Evolutionary conservation across 2,113 vertebrate species (phyloP).

Genomic region (Ardeotis arabs): DNA sequence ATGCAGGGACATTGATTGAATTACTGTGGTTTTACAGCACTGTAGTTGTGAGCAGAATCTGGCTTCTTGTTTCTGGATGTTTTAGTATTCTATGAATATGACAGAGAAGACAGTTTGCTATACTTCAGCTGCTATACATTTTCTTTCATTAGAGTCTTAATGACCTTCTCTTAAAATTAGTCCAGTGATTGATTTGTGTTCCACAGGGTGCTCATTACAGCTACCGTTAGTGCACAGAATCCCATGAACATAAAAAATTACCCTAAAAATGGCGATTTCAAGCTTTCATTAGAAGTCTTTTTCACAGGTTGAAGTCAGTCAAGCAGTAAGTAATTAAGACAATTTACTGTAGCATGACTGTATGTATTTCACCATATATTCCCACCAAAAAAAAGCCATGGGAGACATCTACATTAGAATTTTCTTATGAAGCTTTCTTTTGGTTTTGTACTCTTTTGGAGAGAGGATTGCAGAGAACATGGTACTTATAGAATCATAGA

Average conservation of each 20-base stretch:
- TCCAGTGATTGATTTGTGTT: constrained; percentile 33
- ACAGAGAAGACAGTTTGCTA: neutral
- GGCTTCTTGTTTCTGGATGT: neutral
- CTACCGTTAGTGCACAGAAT: neutral
- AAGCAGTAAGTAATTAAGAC: constrained; percentile 20
- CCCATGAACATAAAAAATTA: constrained; percentile 29
- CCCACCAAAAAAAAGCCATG: neutral
- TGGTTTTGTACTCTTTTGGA: neutral
- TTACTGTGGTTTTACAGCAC: neutral
- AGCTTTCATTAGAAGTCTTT: constrained; percentile 22
- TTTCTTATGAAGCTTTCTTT: neutral
- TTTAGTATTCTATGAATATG: neutral
- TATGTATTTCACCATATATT: neutral
- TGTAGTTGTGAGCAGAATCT: neutral
- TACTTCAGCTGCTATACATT: neutral
- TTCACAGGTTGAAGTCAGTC: constrained; percentile 28
- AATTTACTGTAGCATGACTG: neutral
- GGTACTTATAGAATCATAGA: no score
- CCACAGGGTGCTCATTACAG: constrained; percentile 32
- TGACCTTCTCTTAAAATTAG: constrained; percentile 33
- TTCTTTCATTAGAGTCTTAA: neutral
- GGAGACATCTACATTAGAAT: neutral
- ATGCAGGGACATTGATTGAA: neutral
- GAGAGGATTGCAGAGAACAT: neutral
- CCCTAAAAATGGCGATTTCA: constrained; percentile 30